Evolutionary conservation across 2,113 vertebrate species (phyloP).

Genomic region (Cichladusa arquata): DNA sequence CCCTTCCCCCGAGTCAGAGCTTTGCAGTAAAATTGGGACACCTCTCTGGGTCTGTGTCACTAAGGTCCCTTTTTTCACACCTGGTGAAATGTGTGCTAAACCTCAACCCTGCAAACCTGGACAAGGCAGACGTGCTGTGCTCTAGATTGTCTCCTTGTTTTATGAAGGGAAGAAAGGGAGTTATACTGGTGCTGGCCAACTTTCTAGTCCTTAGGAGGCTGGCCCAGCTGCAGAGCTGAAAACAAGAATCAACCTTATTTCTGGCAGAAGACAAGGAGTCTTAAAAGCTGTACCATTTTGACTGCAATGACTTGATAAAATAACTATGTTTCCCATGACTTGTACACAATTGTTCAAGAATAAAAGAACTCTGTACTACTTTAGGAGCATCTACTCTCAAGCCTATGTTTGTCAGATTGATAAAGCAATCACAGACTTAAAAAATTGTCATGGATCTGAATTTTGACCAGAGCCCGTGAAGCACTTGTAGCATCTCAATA

Average conservation of each 20-base stretch:
- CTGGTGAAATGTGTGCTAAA: neutral
- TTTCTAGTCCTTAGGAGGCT: neutral
- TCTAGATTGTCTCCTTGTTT: neutral
- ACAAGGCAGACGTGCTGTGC: neutral
- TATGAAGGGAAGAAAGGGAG: neutral
- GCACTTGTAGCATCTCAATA: neutral
- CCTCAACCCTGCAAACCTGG: neutral
- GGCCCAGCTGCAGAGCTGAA: neutral
- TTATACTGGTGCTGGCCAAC: neutral
- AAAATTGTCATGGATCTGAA: neutral
- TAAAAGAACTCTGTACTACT: neutral
- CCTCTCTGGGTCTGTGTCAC: rapidly evolving
- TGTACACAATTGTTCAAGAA: neutral
- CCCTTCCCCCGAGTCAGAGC: neutral
- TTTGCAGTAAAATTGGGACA: rapidly evolving
- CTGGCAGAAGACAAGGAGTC: neutral
- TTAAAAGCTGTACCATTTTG: neutral
- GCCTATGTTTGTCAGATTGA: neutral
- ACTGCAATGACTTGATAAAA: neutral
- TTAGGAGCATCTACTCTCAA: neutral
- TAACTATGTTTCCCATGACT: neutral
- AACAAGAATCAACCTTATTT: neutral
- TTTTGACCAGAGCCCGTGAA: neutral
- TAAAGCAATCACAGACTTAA: neutral
- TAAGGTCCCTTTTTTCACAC: rapidly evolving